Base-by-base conservation (phyloP, 1,140 invertebrate species). In the Gonatopus flavifemur region DNA sequence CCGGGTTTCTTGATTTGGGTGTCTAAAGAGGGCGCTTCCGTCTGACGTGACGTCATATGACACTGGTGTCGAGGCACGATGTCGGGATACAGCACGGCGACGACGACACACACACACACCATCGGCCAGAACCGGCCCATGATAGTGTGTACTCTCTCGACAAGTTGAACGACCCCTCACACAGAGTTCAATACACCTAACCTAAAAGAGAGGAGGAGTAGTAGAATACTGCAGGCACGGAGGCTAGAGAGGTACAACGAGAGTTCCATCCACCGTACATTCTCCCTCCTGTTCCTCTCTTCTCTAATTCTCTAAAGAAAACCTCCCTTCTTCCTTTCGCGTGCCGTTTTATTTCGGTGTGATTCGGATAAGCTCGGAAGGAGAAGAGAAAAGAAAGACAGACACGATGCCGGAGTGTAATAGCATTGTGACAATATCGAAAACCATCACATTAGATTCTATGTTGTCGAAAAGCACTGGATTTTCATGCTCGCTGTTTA, bases 141-240 rank as follows among this genome's bases (percentile, higher is more conserved):
- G 40, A 50, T 42, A 40, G n/a, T n/a, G n/a, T n/a, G n/a, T n/a
- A n/a, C n/a, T n/a, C 44, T 53, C 45, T 52, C 43, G 44, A 32
- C 30, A 59, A 66, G 74, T 72, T 74, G 57, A 75, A 77, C 48
- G 71, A 77, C 71, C 74, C 54, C 61, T 55, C 59, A 53, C 38
- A 52, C 62, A 35, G 72, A 73, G 74, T 76, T 77, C 74, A 76
- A 76, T 77, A 77, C 65, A 72, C 74, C 62, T 49, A 51, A 43
- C 45, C 39, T 43, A 28, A 22, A n/a, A 2, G 32, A 22, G 9
- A 12, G 39, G 25, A 41, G n/a, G 7, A 39, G 3, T 16, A 25
- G 28, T 41, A 32, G 47, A 41, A 56, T 44, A 46, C 47, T 28
- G 25, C 25, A 28, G 47, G 43, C 21, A 32, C 32, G 47, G 3